Base-by-base conservation (phyloP, 2,888 invertebrate species). In the Melitaea athalia region DNA sequence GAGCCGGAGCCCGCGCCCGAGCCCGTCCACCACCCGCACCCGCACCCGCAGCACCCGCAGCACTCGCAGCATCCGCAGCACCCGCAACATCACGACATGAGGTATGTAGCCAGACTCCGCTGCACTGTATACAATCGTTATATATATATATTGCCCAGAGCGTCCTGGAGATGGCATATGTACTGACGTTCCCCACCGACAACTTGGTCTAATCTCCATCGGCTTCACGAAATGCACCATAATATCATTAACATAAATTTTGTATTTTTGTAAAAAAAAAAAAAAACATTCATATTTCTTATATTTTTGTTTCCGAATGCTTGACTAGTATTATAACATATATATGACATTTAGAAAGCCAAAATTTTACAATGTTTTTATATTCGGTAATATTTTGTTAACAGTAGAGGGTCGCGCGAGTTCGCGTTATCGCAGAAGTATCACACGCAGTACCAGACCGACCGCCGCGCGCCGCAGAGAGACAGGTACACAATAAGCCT, bases 11-110 rank as follows among this genome's bases (percentile, higher is more conserved):
- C 76, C 65, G 81, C 80, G 0, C 63, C 74, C 73, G 72, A 79
- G 85, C 49, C 87, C 88, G 83, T 85, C 70, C 79, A 74, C 52
- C 77, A 77, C 49, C 72, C 70, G 59, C 75, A 74, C 38, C 69
- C 71, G 69, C 88, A 38, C 59, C 93, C 93, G 49, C 91, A 86
- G 78, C 86, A 93, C 68, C 83, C 73, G 24, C 74, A 74, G 71
- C 72, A 72, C 15, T 91, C 86, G 57, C 86, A 83, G 78, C 86
- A 93, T 71, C 82, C 87, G 63, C 85, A 83, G 77, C 86, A 93
- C 67, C 83, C 87, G 63, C 76, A 72, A 38, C 85, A 91, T 50
- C 92, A 72, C 77, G 85, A 81, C 75, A 68, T 53, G 31, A 53
- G 53, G 53, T 53, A 53, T 66, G 57, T 50, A 17, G 10, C 17